Base-by-base conservation (phyloP, 2,888 invertebrate genomes). In the Polydrusus tereticollis region DNA sequence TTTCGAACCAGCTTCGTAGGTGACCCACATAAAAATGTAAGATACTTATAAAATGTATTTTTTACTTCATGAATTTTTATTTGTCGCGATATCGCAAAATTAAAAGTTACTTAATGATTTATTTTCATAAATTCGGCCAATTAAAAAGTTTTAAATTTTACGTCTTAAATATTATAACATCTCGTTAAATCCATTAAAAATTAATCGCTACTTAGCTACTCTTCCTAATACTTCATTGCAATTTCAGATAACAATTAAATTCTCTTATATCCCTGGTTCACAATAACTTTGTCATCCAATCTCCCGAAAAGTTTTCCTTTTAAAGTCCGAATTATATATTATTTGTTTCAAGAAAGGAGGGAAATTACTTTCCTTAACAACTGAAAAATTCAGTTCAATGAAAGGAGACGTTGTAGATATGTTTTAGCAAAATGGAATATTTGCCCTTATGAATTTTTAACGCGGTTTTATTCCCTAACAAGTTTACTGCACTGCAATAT, bases 221-320 rank as follows among this genome's bases (percentile, higher is more conserved):
- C 16, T 21, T 29, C 20, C 12, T 36, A 63, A 50, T 50, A 63
- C 63, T 63, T 63, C 33, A 43, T 18, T 29, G 33, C 33, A 63
- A 63, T 18, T 63, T 50, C n/a, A 4, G 50, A 63, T 23, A 63
- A 62, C 62, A 62, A 63, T 63, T 50, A 63, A 63, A 47, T 47
- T 47, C 36, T 36, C 45, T 62, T 47, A 62, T 62, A 29, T 50
- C 20, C 33, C 29, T 29, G 29, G 8, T 55, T 29, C 29, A 26
- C 29, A 18, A 29, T 29, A 50, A 50, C 26, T 50, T 50, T 23
- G 23, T 26, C n/a, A 26, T 50, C 26, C 26, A 23, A n/a, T 50
- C 26, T 12, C 6, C 29, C 29, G 2, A 16, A 55, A 55, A 55
- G 14, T 5, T 55, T 55, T 50, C 26, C 7, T 26, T 14, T 26